Evolutionary conservation across 2,888 invertebrate genomes (phyloP), one percentile per base, ranked within the genome.

Genomic region (Leptopilina myrica): DNA sequence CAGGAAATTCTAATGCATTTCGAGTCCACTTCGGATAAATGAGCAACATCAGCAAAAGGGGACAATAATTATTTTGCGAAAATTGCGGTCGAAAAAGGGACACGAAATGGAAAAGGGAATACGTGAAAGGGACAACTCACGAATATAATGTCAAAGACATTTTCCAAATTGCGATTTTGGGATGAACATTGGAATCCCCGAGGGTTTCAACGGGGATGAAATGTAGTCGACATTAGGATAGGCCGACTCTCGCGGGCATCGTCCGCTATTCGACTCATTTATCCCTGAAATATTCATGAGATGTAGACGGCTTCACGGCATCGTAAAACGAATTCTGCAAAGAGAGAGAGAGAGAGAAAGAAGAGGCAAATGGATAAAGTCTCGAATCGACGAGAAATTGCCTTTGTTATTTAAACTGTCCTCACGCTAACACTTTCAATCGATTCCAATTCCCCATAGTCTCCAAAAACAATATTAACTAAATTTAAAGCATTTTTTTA

Each of bases 151-250:
- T 53, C 69, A 26, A 69, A 69, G 69, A 73, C 73, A 73, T 73
- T 73, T 73, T 33, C 73, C 56, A 53, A 73, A 73, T 73, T 73
- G 73, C 73, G 56, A 73, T 73, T 33, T 73, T 33, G 73, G 33
- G 56, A 56, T 73, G 73, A 56, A 26, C 73, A 20, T 20, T 20
- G 33, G 56, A 26, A 73, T 73, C n/a, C 69, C 73, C 11, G n/a
- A 33, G 73, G 56, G 56, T 73, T 56, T 14, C 73, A 26, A 73
- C 43, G 43, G 8, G 43, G 33, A 73, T 73, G 73, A 73, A 73
- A 73, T 73, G 73, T 73, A 33, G 73, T 73, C 73, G 53, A 56
- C 56, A 73, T 73, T 73, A 73, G 73, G 73, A 73, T 40, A 73
- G 56, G 33, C 43, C 43, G 15, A 15, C 46, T 66, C 66, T 66